A percentile compares a stretch with the other conserved stretches of the same genome.
Evolutionary conservation across 53 echinoderm and acorn worm genomes (phyloP).

Genomic region (Patiria pectinifera): DNA sequence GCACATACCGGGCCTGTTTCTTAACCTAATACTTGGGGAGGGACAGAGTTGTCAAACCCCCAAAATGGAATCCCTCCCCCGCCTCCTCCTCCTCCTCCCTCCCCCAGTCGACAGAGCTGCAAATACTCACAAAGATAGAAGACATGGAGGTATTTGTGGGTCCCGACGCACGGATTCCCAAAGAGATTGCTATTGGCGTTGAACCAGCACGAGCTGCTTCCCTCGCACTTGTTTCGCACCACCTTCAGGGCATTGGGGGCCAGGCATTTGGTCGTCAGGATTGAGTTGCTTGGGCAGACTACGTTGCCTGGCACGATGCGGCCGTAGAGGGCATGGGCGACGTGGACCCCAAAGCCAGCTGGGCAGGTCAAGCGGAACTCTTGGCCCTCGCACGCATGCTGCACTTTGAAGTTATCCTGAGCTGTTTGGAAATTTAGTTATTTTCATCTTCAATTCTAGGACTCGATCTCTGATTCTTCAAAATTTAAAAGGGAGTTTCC

Average conservation of each 20-base stretch:
- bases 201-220: background rate
- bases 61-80: background rate
- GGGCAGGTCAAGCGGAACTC: constrained; percentile 16
- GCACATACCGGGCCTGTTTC: too few relatives aligned
- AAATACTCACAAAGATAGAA: constrained; percentile 31
- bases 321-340: constrained; percentile 32
- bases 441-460: background rate
- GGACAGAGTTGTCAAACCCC: too few relatives aligned
- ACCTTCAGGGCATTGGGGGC: constrained; percentile 7
- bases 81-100: too few relatives aligned
- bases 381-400: background rate
- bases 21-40: too few relatives aligned
- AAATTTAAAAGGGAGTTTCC: too few relatives aligned
- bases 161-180: constrained; percentile 42
- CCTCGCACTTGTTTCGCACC: constrained; percentile 29
- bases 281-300: constrained; percentile 17
- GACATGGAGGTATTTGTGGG: constrained; percentile 38
- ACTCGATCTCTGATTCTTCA: too few relatives aligned
- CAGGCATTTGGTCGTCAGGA: constrained; percentile 30
- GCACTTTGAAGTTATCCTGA: constrained; percentile 18
- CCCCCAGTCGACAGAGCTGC: background rate
- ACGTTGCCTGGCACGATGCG: constrained; percentile 26
- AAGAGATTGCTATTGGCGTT: constrained; percentile 11
- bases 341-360: background rate
- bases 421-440: constrained; percentile 15